A percentile compares a stretch with the other conserved stretches of the same genome.
Conservation (phyloP, 2,888 invertebrate genomes). For the Acrocera orbiculus region DNA sequence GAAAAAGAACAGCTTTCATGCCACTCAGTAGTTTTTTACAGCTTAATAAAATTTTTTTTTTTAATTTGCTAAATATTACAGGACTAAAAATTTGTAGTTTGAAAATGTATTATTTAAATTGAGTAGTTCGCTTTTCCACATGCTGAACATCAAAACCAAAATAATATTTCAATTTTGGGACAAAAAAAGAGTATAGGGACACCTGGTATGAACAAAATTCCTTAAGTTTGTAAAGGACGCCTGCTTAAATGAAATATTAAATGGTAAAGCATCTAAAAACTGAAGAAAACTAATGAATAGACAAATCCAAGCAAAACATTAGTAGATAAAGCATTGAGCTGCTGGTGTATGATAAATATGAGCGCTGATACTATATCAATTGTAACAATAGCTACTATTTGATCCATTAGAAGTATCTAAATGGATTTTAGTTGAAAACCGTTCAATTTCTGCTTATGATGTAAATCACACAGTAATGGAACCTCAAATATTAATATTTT, state of each 20-base stretch:
- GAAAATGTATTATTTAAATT: no score
- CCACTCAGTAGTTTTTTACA: no score
- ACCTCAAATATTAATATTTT: background rate
- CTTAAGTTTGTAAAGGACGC: conserved; percentile 71
- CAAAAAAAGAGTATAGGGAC: no score
- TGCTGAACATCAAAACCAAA: no score
- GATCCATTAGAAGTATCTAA: conserved; percentile 74
- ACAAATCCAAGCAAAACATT: conserved; percentile 83
- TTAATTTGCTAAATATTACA: no score
- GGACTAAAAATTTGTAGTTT: no score
- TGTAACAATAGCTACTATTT: conserved; percentile 68
- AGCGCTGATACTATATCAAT: conserved; percentile 94
- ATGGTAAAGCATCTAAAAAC: conserved; percentile 35
- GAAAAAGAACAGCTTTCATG: no score
- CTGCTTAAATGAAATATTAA: conserved; percentile 61
- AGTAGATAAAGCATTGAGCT: conserved; percentile 62
- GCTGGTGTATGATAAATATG: conserved; percentile 70
- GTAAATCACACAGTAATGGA: background rate
- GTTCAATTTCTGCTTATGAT: conserved; percentile 17
- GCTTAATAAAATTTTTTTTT: no score
- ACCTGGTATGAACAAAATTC: no score
- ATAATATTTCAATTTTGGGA: no score
- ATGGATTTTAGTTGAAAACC: conserved; percentile 39
- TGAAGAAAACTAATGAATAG: conserved; percentile 36
- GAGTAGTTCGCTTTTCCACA: no score